phyloP scores from a whole-genome alignment of 2,797 vertebrate genomes.

The Nyctalus aviator region DNA sequence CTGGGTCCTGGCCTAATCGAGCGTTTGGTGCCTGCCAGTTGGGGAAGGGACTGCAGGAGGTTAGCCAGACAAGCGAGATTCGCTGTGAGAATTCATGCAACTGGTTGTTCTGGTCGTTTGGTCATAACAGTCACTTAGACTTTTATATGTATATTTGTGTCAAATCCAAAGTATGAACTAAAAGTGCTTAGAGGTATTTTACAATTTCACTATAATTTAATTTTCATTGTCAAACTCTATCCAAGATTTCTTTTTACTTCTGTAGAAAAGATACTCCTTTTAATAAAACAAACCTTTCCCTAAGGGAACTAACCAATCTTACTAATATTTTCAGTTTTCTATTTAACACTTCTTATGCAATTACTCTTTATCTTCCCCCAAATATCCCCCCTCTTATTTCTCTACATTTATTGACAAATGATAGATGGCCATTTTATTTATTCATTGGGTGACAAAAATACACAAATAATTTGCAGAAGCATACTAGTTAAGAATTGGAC shows the following conservation, averaged over 20 bases:
- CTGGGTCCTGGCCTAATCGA: no score
- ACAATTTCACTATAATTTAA: neutral
- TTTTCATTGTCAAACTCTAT: neutral
- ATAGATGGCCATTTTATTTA: neutral
- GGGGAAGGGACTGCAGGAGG: no score
- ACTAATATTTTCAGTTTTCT: neutral
- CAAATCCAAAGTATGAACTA: neutral
- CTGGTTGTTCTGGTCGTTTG: no score
- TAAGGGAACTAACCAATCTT: neutral
- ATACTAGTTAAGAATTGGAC: neutral
- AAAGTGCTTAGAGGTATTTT: neutral
- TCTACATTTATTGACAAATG: neutral
- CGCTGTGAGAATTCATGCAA: fast-evolving
- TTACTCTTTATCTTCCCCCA: neutral
- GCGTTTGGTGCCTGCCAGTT: no score
- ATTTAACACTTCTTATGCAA: neutral
- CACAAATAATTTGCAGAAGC: neutral
- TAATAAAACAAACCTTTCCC: neutral
- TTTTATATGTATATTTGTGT: neutral
- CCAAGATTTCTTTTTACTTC: neutral
- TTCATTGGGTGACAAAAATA: neutral
- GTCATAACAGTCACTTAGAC: no score
- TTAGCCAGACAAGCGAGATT: no score
- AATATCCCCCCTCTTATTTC: neutral
- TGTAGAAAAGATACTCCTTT: neutral